phyloP scores from a whole-genome alignment of 2,888 invertebrate genomes.

The Neoscelio sp. region DNA sequence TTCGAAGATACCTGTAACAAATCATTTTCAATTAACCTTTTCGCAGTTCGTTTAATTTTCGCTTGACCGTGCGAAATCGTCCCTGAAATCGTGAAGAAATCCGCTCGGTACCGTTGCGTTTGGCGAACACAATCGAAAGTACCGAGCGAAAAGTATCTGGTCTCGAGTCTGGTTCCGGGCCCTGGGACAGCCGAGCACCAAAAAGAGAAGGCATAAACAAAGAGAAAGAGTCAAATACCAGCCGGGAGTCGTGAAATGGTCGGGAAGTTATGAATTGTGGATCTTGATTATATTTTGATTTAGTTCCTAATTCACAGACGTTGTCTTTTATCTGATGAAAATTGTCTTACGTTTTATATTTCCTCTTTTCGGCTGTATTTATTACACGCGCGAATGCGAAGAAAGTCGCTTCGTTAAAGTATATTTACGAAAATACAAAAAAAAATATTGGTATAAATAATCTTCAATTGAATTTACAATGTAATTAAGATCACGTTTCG shows the following conservation, averaged over 20 bases:
- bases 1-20: too few relatives aligned
- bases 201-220: constrained; percentile 38
- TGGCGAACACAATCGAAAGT: constrained; percentile 51
- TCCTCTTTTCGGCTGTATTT: background rate
- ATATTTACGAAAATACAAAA: background rate
- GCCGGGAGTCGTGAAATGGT: constrained; percentile 41
- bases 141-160: constrained; percentile 11
- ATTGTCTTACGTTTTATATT: constrained; percentile 30
- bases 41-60: background rate
- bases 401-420: constrained; percentile 37
- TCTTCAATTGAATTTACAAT: too few relatives aligned
- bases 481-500: too few relatives aligned
- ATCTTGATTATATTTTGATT: constrained; percentile 65
- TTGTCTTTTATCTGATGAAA: constrained; percentile 56
- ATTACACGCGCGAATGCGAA: constrained; percentile 2
- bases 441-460: too few relatives aligned
- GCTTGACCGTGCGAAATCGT: constrained; percentile 31
- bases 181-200: constrained; percentile 18
- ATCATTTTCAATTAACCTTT: background rate
- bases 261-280: constrained; percentile 58
- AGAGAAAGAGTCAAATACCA: constrained; percentile 47
- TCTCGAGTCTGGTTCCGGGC: constrained; percentile 26
- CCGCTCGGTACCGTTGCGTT: constrained; percentile 44
- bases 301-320: constrained; percentile 62
- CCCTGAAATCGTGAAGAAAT: constrained; percentile 35